A percentile compares a stretch with the other conserved stretches of the same genome.
Conservation (phyloP, 1,140 invertebrate genomes). For the Calephelis nemesis region DNA sequence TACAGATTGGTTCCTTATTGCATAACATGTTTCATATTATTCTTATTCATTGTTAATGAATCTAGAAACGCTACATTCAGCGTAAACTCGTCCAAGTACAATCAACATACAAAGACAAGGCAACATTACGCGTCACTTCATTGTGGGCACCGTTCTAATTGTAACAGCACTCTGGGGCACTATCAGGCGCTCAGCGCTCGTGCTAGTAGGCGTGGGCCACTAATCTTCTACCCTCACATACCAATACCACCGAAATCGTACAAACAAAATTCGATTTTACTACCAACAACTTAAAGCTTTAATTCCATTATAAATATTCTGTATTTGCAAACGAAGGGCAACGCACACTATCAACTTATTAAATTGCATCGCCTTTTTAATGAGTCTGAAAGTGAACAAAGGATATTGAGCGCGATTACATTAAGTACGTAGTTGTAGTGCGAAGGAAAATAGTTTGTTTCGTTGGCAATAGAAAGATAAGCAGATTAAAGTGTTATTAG, state of each 20-base stretch:
- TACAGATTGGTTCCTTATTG: too few relatives aligned
- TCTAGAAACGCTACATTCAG: conserved; percentile 35
- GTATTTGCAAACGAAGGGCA: conserved; percentile 74
- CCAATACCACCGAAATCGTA: conserved; percentile 45
- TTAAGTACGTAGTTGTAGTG: conserved; percentile 68
- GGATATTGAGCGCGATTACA: conserved; percentile 77
- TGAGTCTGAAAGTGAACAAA: conserved; percentile 79
- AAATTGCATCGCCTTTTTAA: conserved; percentile 80
- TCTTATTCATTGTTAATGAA: neutral
- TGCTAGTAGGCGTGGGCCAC: conserved; percentile 72
- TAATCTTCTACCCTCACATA: conserved; percentile 76
- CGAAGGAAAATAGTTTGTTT: conserved; percentile 61
- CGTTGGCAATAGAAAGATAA: conserved; percentile 37
- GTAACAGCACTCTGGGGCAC: conserved; percentile 78
- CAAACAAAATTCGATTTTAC: conserved; percentile 46
- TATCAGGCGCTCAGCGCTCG: conserved; percentile 75
- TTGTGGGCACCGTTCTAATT: conserved; percentile 78
- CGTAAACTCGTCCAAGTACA: conserved; percentile 56
- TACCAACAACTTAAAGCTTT: conserved; percentile 35
- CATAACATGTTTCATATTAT: too few relatives aligned
- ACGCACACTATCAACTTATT: conserved; percentile 79
- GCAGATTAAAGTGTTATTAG: conserved; percentile 34
- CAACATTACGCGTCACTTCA: conserved; percentile 78
- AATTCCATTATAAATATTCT: conserved; percentile 32
- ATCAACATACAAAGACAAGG: conserved; percentile 78